Conservation (phyloP, 2,113 vertebrate species). For the Oophaga pumilio region DNA sequence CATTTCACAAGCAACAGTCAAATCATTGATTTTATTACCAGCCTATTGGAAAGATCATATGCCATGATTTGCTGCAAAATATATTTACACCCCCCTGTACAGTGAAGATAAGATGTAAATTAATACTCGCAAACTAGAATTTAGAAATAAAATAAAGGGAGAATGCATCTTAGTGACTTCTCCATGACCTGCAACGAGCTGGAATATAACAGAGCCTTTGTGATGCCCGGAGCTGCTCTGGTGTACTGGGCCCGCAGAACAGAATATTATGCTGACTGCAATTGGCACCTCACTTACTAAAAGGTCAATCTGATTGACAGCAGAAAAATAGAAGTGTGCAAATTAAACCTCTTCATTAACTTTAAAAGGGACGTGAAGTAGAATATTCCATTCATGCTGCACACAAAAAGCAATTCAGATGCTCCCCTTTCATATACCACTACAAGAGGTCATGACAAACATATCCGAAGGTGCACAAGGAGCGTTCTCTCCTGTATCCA, state of each 20-base stretch:
- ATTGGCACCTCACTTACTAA: conserved; percentile 28
- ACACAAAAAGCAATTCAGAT: conserved; percentile 43
- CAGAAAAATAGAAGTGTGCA: conserved; percentile 31
- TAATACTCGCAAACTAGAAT: conserved; percentile 34
- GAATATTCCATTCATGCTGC: conserved; percentile 28
- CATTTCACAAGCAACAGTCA: conserved; percentile 31
- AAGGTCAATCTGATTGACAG: conserved; percentile 25
- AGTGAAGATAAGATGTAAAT: conserved; percentile 38
- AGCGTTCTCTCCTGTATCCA: conserved; percentile 65
- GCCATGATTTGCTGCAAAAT: conserved; percentile 6
- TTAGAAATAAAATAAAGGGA: conserved; percentile 5
- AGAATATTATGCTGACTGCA: conserved; percentile 5
- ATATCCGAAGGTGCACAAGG: conserved; percentile 58
- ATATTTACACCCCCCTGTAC: not conserved
- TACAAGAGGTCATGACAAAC: conserved; percentile 43
- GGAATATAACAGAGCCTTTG: conserved; percentile 46
- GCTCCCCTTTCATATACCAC: conserved; percentile 5
- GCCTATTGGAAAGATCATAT: conserved; percentile 39
- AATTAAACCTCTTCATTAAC: conserved; percentile 30
- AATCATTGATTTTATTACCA: conserved; percentile 22
- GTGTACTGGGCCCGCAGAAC: conserved; percentile 14
- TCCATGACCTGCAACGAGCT: conserved; percentile 3
- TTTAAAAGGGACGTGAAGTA: conserved; percentile 16
- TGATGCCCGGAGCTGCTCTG: conserved; percentile 4
- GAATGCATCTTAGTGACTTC: conserved; percentile 14